Evolutionary conservation across 2,113 vertebrate species (phyloP).

Genomic region (Alethe diademata): DNA sequence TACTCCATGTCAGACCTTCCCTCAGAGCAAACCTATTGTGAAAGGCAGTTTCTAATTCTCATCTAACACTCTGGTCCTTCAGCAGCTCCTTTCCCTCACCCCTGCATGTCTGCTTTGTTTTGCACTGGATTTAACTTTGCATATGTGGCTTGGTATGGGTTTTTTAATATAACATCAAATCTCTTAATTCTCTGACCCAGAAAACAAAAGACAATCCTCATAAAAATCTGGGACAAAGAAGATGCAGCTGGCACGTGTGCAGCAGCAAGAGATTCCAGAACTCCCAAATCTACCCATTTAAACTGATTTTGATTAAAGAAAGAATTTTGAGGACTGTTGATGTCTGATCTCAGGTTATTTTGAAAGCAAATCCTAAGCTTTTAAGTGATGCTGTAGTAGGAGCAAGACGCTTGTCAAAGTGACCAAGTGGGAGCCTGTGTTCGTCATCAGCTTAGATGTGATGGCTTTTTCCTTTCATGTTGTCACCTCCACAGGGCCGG

Average conservation of each 20-base stretch:
- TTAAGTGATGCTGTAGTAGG: background rate
- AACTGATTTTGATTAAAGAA: slow-evolving; percentile 47
- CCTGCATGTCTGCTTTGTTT: slow-evolving; percentile 5
- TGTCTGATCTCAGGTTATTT: slow-evolving; percentile 3
- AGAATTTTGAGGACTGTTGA: slow-evolving; percentile 9
- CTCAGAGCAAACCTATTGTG: background rate
- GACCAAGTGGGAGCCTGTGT: background rate
- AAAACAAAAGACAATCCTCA: slow-evolving; percentile 65
- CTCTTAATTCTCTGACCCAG: slow-evolving; percentile 74
- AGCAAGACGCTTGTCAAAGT: background rate
- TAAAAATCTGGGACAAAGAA: slow-evolving; percentile 61
- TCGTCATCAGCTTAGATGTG: rapidly evolving
- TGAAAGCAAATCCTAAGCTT: slow-evolving; percentile 9
- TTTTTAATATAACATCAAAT: slow-evolving; percentile 59
- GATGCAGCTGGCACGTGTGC: background rate
- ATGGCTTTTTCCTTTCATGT: background rate
- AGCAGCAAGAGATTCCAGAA: background rate
- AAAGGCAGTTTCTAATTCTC: background rate
- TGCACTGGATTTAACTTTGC: slow-evolving; percentile 36
- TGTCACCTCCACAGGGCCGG: background rate
- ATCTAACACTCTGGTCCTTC: background rate
- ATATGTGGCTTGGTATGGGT: background rate
- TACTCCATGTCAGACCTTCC: background rate
- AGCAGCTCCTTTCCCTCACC: background rate
- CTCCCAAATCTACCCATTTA: slow-evolving; percentile 50